These are phyloP conservation scores for Nymphalis urticae DNA, from an alignment of 2,888 invertebrate species.

Conservation along the genomic window DNA sequence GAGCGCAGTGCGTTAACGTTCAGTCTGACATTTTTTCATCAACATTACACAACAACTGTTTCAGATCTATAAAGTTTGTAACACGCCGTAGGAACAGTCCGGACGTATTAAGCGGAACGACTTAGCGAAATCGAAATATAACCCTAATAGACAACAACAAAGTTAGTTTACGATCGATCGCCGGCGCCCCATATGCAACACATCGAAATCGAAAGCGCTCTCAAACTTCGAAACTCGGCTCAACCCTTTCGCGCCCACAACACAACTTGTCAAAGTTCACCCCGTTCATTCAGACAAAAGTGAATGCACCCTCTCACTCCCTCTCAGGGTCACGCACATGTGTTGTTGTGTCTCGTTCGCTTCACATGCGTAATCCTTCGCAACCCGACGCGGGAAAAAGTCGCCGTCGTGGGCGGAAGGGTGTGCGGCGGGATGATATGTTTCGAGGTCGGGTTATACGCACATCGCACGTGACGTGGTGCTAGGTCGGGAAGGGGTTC, in stretches of 20 bases:
- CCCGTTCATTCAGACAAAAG: constrained; percentile 73
- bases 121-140: constrained; percentile 52
- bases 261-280: constrained; percentile 69
- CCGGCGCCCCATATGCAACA: constrained; percentile 70
- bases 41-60: constrained; percentile 44
- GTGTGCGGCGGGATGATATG: constrained; percentile 37
- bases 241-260: constrained; percentile 72
- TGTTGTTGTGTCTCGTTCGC: constrained; percentile 61
- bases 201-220: constrained; percentile 71
- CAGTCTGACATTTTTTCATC: constrained; percentile 62
- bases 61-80: constrained; percentile 31
- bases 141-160: constrained; percentile 54
- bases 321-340: constrained; percentile 65
- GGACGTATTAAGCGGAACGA: constrained; percentile 33
- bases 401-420: constrained; percentile 38
- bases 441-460: constrained; percentile 53
- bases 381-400: constrained; percentile 50
- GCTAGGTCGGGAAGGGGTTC: constrained; percentile 52
- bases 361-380: constrained; percentile 63
- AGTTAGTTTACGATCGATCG: constrained; percentile 65
- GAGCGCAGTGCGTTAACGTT: constrained; percentile 62
- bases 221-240: constrained; percentile 65
- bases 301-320: constrained; percentile 61
- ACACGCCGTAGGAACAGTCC: constrained; percentile 16
- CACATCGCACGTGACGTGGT: constrained; percentile 56